A percentile compares a stretch with the other conserved stretches of the same genome.
These are phyloP conservation scores for Athrips mouffetella DNA, from an alignment of 2,888 invertebrate genomes.

Conservation along the genomic window DNA sequence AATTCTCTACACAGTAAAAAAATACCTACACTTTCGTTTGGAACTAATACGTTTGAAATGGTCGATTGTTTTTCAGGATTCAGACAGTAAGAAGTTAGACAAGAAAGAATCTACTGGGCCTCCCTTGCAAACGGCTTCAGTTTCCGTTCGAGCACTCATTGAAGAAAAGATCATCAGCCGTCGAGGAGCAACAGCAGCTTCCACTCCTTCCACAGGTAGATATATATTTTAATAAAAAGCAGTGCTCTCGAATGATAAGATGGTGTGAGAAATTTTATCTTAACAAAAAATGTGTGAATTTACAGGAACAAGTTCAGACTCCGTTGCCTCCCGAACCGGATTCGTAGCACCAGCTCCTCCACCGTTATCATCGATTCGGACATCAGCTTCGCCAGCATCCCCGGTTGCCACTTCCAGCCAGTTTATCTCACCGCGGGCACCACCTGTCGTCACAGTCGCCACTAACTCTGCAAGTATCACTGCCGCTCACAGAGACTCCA, in stretches of 20 bases:
- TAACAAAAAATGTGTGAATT: neutral
- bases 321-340: conserved; percentile 48
- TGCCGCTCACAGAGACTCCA: conserved; percentile 82
- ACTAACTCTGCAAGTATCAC: conserved; percentile 44
- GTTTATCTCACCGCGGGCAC: conserved; percentile 67
- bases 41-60: neutral
- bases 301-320: conserved; percentile 48
- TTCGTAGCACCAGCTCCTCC: conserved; percentile 69
- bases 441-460: conserved; percentile 58
- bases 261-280: neutral
- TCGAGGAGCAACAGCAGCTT: conserved; percentile 76
- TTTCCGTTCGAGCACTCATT: conserved; percentile 92
- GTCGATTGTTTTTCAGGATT: conserved; percentile 85
- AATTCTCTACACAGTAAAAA: neutral
- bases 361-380: conserved; percentile 58
- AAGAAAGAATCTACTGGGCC: conserved; percentile 90
- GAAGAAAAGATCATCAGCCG: conserved; percentile 96
- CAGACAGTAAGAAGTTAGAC: conserved; percentile 90
- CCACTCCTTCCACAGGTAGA: conserved; percentile 49
- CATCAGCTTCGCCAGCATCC: conserved; percentile 58
- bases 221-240: conserved; percentile 1
- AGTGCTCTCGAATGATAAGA: no score
- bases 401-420: conserved; percentile 69
- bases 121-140: conserved; percentile 94
- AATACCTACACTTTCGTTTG: neutral